phyloP scores from a whole-genome alignment of 2,888 invertebrate species.

The Andrena marginata region DNA sequence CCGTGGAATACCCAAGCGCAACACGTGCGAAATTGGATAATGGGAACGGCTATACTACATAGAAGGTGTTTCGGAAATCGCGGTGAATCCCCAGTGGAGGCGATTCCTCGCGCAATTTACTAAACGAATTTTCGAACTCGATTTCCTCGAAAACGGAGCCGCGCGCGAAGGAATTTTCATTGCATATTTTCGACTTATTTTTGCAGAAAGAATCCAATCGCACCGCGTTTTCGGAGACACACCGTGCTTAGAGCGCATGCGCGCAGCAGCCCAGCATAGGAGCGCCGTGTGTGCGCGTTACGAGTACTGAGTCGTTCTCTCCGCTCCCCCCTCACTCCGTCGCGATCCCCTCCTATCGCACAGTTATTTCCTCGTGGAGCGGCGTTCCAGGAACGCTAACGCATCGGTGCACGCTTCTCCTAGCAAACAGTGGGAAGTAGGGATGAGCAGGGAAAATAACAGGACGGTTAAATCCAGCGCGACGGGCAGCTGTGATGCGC shows the following conservation, averaged over 20 bases:
- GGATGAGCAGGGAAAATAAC: too few species aligned
- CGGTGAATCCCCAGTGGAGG: background rate
- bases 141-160: too few species aligned
- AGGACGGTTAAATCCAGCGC: background rate
- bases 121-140: too few species aligned
- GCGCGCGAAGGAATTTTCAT: too few species aligned
- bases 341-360: constrained; percentile 4
- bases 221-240: too few species aligned
- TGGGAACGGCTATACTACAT: background rate
- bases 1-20: background rate
- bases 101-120: constrained; percentile 34
- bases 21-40: constrained; percentile 18
- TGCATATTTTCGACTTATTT: too few species aligned
- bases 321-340: background rate
- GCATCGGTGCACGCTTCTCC: background rate
- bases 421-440: constrained; percentile 27
- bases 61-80: too few species aligned
- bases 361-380: background rate
- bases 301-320: background rate
- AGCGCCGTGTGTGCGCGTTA: background rate
- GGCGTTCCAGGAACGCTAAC: constrained; percentile 2
- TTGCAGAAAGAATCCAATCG: too few species aligned
- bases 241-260: constrained; percentile 45
- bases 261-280: constrained; percentile 42
- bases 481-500: constrained; percentile 15